phyloP scores from a whole-genome alignment of 1,140 invertebrate genomes.

The Hycleus cichorii region DNA sequence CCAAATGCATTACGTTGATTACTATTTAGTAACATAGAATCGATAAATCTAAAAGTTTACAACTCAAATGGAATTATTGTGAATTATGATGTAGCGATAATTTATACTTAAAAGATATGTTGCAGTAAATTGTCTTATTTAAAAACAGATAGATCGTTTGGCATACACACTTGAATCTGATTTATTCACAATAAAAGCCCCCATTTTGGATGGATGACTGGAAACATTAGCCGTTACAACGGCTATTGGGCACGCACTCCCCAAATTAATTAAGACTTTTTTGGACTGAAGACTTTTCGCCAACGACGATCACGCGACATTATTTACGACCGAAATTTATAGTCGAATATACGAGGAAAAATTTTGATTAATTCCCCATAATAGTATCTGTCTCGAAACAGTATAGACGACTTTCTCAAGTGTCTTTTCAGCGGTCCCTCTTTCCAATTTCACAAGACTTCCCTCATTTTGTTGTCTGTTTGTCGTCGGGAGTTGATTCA shows the following conservation, averaged over 20 bases:
- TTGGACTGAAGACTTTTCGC: slow-evolving; percentile 10
- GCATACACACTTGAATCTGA: slow-evolving; percentile 6
- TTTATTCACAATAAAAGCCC: slow-evolving; percentile 9
- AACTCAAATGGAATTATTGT: background rate
- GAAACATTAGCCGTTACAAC: slow-evolving; percentile 10
- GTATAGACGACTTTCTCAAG: too few species aligned
- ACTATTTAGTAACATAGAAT: slow-evolving; percentile 5
- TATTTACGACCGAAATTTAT: slow-evolving; percentile 2
- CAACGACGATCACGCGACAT: slow-evolving; percentile 10
- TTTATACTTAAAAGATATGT: slow-evolving; percentile 3
- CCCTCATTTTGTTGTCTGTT: slow-evolving; percentile 6
- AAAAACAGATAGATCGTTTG: slow-evolving; percentile 1
- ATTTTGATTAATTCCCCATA: too few species aligned
- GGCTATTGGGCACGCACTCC: slow-evolving; percentile 12
- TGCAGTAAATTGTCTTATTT: slow-evolving; percentile 6
- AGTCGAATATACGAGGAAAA: too few species aligned
- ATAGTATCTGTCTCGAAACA: too few species aligned
- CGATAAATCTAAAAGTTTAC: background rate
- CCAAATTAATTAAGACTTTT: slow-evolving; percentile 21
- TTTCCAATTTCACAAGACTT: background rate
- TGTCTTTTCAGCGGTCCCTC: too few species aligned
- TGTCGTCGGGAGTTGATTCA: slow-evolving; percentile 13
- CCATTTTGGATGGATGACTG: slow-evolving; percentile 12
- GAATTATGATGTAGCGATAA: background rate
- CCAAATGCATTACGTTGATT: slow-evolving; percentile 12